Percentiles rank a stretch among this genome's conserved stretches.
Evolutionary conservation across 2,113 vertebrate genomes (phyloP).

Genomic region (Heteronetta atricapilla): DNA sequence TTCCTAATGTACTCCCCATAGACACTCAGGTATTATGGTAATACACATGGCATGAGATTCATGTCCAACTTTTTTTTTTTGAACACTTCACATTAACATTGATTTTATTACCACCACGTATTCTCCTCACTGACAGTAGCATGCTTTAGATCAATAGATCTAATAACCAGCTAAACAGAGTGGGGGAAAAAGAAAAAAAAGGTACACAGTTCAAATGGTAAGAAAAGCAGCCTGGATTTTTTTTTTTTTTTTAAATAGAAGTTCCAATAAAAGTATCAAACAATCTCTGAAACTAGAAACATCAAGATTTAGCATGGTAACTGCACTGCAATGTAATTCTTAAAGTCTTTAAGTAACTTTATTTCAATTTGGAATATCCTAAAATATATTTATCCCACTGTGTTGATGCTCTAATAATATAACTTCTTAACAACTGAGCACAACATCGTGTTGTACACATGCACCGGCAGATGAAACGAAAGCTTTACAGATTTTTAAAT

Average conservation of each 20-base stretch:
- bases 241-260: neutral
- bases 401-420: neutral
- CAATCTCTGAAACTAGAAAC: neutral
- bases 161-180: fast-evolving
- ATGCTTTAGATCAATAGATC: neutral
- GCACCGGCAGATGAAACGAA: neutral
- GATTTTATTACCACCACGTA: neutral
- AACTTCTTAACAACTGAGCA: neutral
- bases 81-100: neutral
- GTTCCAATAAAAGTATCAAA: neutral
- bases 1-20: neutral
- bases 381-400: neutral
- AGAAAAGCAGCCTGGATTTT: neutral
- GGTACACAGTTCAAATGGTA: neutral
- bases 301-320: neutral
- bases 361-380: neutral
- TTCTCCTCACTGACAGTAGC: neutral
- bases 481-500: neutral
- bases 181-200: neutral
- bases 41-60: neutral
- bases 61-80: neutral
- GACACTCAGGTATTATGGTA: neutral
- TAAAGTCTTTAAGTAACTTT: neutral
- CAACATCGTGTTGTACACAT: neutral
- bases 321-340: neutral